Evolutionary conservation across 2,113 vertebrate species (phyloP).

Genomic region (Psilopsiagon aurifrons): DNA sequence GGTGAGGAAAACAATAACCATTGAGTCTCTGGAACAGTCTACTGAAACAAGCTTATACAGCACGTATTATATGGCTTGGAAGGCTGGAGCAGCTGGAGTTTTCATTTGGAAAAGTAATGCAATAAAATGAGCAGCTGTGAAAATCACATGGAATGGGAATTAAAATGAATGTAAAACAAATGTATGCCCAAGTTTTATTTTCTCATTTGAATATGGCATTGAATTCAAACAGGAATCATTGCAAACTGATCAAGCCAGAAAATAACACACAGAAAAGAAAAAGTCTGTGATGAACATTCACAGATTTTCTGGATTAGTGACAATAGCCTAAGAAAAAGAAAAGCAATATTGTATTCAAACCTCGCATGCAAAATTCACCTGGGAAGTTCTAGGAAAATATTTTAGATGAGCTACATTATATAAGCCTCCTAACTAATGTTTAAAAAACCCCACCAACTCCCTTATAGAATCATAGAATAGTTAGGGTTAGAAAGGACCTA

Average conservation of each 20-base stretch:
- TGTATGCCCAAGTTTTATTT: background rate
- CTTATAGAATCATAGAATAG: background rate
- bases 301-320: background rate
- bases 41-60: background rate
- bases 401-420: background rate
- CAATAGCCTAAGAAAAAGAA: background rate
- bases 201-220: conserved; percentile 10
- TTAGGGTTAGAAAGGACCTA: too few species aligned
- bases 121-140: conserved; percentile 63
- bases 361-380: background rate
- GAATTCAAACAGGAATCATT: background rate
- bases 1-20: background rate
- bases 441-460: background rate
- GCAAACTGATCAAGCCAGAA: background rate
- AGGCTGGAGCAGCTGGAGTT: conserved; percentile 45
- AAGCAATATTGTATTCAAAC: background rate
- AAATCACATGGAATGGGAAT: conserved; percentile 35
- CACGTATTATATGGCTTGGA: background rate
- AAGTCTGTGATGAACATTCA: background rate
- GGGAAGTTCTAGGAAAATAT: background rate
- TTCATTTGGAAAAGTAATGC: conserved; percentile 46
- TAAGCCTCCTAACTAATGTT: background rate
- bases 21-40: background rate
- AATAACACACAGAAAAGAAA: background rate
- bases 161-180: conserved; percentile 32